Evolutionary conservation across 2,113 vertebrate species (phyloP), one percentile per base, ranked within the genome.

Genomic region (Neogobius melanostomus): DNA sequence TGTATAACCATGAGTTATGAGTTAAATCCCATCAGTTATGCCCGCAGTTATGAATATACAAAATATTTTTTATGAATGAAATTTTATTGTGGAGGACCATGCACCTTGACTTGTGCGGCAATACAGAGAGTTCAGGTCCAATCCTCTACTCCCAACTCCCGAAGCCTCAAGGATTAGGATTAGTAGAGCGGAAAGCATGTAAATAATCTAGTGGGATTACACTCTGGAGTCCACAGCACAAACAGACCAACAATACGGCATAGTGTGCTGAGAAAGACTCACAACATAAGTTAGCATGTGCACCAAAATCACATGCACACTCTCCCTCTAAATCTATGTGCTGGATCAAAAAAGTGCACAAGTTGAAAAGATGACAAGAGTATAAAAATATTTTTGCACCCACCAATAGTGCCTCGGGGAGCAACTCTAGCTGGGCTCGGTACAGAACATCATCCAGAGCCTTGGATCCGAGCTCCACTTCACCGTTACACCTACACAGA

Each of bases 371-470:
- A 52, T 50, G 53, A 66, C 17, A 28, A 48, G 66, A 10, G 68
- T 21, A 5, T 2, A 15, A 28, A 70, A 61, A 46, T 14, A 28
- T n/a, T 47, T 36, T 36, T 57, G 15, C 2, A 95, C 96, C 54
- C 92, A 99, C 98, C 96, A 99, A 89, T 12, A 99, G 86, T 72
- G 96, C 96, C 86, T 99, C 98, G 75, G 98, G 97, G 88, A 95
- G 97, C 54, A 99, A 87, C 61, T 99, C 98, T 66, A 99, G 90
- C 88, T 98, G 96, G 43, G 98, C 95, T 90, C 98, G 93, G 72
- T 98, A 99, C 64, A 98, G 88, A 84, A 99, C 87, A 2, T 99
- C 97, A 88, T 99, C 98, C 92, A 99, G 88, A 45, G 98, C 95
- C 93, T 95, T 98, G 75, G 95, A 95, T 85, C 95, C 98, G 75